phyloP scores from a whole-genome alignment of 1,140 invertebrate genomes.

The Gonatopus flavifemur region DNA sequence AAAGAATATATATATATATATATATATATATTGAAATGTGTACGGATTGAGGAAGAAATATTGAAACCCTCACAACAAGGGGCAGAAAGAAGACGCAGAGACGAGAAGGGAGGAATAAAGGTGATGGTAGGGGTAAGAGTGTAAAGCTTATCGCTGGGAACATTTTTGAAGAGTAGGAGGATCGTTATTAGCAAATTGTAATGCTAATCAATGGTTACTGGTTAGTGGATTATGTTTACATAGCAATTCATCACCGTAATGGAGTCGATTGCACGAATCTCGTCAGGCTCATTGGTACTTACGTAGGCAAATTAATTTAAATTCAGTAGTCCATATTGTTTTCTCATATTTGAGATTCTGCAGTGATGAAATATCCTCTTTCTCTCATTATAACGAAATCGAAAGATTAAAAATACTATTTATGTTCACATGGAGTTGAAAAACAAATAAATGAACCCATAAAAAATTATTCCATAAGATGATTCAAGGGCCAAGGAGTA shows the following conservation, averaged over 20 bases:
- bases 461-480: too few species aligned
- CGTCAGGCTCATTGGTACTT: slow-evolving; percentile 26
- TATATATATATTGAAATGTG: slow-evolving; percentile 15
- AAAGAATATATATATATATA: slow-evolving; percentile 11
- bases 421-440: too few species aligned
- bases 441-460: too few species aligned
- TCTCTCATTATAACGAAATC: too few species aligned
- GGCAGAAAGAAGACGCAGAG: not conserved
- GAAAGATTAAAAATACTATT: too few species aligned
- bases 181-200: slow-evolving; percentile 54
- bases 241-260: slow-evolving; percentile 54
- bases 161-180: slow-evolving; percentile 3
- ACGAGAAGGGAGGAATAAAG: not conserved
- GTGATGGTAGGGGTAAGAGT: not conserved
- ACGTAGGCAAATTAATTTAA: too few species aligned
- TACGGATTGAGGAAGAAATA: slow-evolving; percentile 5
- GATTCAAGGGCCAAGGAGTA: too few species aligned
- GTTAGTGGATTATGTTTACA: slow-evolving; percentile 52
- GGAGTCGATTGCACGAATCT: slow-evolving; percentile 42
- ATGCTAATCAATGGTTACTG: slow-evolving; percentile 56
- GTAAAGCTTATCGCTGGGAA: slow-evolving; percentile 1
- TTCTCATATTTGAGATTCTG: too few species aligned
- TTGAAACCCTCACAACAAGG: slow-evolving; percentile 1
- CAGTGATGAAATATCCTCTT: too few species aligned
- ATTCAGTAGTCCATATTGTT: too few species aligned